phyloP scores from a whole-genome alignment of 2,888 invertebrate species.

The Bombylius major region DNA sequence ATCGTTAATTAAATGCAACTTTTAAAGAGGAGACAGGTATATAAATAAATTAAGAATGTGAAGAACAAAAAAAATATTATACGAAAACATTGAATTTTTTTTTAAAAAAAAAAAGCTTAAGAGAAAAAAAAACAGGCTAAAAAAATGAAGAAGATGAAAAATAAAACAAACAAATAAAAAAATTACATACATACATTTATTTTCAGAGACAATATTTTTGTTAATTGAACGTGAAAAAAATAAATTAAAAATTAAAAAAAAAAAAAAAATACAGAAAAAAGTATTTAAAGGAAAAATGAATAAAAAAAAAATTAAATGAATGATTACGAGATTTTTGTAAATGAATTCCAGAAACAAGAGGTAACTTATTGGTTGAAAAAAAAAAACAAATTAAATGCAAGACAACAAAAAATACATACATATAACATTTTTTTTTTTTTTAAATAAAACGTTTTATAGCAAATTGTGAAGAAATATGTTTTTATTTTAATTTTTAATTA shows the following conservation, averaged over 20 bases:
- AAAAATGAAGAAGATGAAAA: not conserved
- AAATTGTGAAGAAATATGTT: too few species aligned
- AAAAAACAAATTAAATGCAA: too few species aligned
- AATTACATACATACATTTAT: too few species aligned
- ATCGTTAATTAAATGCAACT: constrained; percentile 8
- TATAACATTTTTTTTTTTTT: too few species aligned
- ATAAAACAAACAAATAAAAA: not conserved
- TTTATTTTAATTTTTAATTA: too few species aligned
- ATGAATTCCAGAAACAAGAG: not conserved
- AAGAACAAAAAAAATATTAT: not conserved
- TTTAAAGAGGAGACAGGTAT: constrained; percentile 1
- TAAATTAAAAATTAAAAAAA: not conserved
- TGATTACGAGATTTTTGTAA: not conserved
- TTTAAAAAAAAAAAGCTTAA: not conserved
- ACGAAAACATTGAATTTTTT: too few species aligned
- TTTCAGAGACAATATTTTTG: not conserved
- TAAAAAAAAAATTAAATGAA: not conserved
- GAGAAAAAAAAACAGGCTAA: not conserved
- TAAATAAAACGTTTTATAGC: too few species aligned
- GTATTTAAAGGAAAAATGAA: not conserved
- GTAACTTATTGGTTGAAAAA: not conserved
- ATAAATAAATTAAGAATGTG: constrained; percentile 6
- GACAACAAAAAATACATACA: too few species aligned
- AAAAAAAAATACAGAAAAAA: not conserved
- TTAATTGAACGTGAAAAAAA: not conserved